phyloP scores from a whole-genome alignment of 2,113 vertebrate genomes.

The Pseudorhombus dupliciocellatus region DNA sequence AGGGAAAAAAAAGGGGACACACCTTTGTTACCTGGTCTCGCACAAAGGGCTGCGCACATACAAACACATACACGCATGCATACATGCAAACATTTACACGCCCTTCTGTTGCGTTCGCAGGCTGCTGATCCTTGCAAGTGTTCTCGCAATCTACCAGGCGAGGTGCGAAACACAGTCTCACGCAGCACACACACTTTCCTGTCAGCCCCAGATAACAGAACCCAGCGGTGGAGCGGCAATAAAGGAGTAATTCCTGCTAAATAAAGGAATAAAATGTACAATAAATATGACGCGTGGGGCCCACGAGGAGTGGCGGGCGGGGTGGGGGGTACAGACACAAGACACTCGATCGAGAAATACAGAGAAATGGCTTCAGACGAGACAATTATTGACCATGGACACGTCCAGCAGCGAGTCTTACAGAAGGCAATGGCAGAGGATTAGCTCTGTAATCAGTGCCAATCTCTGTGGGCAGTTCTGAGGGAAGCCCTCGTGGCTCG shows the following conservation, averaged over 20 bases:
- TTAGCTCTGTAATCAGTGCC: constrained; percentile 63
- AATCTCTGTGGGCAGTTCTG: constrained; percentile 60
- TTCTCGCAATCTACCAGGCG: background rate
- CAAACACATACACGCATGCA: background rate
- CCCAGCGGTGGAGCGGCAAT: constrained; percentile 41
- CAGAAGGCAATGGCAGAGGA: constrained; percentile 55
- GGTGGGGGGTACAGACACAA: background rate
- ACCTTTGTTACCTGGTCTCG: background rate
- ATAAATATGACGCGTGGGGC: constrained; percentile 35
- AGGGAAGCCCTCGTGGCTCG: constrained; percentile 54
- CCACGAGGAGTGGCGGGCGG: constrained; percentile 39
- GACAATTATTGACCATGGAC: constrained; percentile 47
- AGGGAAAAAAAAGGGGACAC: background rate
- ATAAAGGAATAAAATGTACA: constrained; percentile 50
- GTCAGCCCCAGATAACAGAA: constrained; percentile 55
- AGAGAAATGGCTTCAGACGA: constrained; percentile 18
- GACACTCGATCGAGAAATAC: constrained; percentile 11
- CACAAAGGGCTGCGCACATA: background rate
- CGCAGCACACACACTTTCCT: constrained; percentile 36
- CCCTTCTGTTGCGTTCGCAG: background rate
- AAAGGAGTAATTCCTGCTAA: constrained; percentile 49
- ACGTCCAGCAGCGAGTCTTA: constrained; percentile 29
- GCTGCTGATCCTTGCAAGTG: constrained; percentile 21
- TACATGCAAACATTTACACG: constrained; percentile 16
- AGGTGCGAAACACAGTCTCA: constrained; percentile 3